A percentile compares a stretch with the other conserved stretches of the same genome.
Conservation (phyloP, 2,888 invertebrate species). For the Trichacis sp. region DNA sequence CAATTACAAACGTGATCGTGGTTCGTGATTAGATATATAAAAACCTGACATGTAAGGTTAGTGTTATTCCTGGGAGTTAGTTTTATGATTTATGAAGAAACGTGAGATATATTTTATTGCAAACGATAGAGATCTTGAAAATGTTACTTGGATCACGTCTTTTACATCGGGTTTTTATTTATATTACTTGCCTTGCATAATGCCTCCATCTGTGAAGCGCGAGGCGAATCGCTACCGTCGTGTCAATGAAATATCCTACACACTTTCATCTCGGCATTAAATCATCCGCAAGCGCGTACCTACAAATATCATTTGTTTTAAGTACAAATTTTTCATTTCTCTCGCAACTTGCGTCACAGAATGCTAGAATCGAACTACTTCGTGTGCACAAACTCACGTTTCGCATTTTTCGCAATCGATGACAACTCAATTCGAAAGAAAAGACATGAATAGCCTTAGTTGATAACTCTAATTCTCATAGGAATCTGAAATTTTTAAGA, state of each 20-base stretch:
- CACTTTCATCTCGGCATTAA: conserved; percentile 9
- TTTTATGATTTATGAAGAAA: conserved; percentile 18
- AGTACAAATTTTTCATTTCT: background rate
- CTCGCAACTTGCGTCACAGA: conserved; percentile 1
- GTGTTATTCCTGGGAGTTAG: background rate
- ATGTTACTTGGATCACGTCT: conserved; percentile 8
- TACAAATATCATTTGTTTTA: conserved; percentile 4
- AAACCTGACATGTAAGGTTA: background rate
- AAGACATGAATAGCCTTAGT: no score
- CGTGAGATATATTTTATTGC: conserved; percentile 7
- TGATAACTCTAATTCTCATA: no score
- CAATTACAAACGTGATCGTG: background rate
- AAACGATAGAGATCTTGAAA: conserved; percentile 1
- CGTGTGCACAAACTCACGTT: no score
- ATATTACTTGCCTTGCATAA: conserved; percentile 14
- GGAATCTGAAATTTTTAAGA: no score
- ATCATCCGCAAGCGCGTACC: background rate
- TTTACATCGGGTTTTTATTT: conserved; percentile 1
- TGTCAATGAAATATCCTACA: conserved; percentile 12
- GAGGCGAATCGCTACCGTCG: conserved; percentile 11
- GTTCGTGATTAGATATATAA: background rate
- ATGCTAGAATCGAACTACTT: background rate
- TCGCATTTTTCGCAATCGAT: no score
- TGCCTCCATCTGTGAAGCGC: conserved; percentile 22
- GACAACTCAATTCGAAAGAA: no score